Evolutionary conservation across 2,113 vertebrate species (phyloP).

Genomic region (Jacana jacana): DNA sequence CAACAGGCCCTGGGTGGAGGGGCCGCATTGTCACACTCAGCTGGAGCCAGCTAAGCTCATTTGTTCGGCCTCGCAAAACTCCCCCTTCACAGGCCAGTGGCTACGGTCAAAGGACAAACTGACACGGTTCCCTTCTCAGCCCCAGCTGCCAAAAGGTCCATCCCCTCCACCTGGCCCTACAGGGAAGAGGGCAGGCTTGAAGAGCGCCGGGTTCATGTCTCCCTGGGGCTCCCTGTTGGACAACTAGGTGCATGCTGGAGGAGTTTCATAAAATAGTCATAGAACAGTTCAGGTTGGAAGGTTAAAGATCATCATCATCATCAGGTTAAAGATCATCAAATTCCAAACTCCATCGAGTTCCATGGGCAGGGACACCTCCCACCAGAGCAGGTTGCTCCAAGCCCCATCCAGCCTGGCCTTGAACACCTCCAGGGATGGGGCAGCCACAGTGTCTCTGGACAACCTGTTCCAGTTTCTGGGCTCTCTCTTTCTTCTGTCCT

Average conservation of each 20-base stretch:
- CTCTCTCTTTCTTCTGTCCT: not conserved
- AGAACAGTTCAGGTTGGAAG: no score
- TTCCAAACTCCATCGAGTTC: no score
- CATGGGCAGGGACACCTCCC: no score
- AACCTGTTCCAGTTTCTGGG: not conserved
- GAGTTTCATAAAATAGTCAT: not conserved
- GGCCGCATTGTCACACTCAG: constrained; percentile 29
- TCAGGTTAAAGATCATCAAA: no score
- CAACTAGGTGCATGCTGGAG: not conserved
- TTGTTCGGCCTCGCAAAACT: not conserved
- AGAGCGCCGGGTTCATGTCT: not conserved
- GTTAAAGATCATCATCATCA: no score
- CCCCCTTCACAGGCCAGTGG: constrained; percentile 33
- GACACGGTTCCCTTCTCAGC: not conserved
- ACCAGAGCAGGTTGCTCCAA: no score
- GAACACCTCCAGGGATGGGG: no score
- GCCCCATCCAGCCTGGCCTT: no score
- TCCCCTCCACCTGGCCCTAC: not conserved
- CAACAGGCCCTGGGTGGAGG: not conserved
- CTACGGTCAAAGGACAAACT: not conserved
- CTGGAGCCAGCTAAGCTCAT: constrained; percentile 51
- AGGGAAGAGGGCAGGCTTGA: not conserved
- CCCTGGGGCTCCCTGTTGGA: not conserved
- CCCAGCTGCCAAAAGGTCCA: constrained; percentile 1
- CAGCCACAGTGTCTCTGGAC: no score